These are phyloP conservation scores for Cotesia congregata DNA, from an alignment of 2,888 invertebrate genomes.

Conservation along the genomic window DNA sequence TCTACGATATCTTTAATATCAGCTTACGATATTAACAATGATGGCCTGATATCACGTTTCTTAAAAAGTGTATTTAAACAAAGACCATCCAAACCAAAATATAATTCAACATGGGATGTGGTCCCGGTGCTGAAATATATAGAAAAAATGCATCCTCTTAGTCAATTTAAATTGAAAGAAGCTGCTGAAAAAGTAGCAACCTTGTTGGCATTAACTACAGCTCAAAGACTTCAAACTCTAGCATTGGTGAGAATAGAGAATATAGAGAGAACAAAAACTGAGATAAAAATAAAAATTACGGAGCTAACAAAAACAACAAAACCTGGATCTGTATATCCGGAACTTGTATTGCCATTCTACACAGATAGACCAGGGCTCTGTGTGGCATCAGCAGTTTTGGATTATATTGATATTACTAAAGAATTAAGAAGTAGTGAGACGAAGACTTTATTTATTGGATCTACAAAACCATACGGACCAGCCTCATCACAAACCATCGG, in stretches of 20 bases:
- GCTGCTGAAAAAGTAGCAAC: conserved; percentile 44
- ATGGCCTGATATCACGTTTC: conserved; percentile 29
- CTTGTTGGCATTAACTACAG: conserved; percentile 44
- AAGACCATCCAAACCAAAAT: conserved; percentile 31
- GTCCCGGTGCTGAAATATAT: background rate
- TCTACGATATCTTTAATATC: conserved; percentile 42
- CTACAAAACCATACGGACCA: conserved; percentile 31
- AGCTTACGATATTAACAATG: conserved; percentile 14
- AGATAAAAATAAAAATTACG: conserved; percentile 36
- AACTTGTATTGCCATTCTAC: conserved; percentile 36
- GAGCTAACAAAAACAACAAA: conserved; percentile 39
- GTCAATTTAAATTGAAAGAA: background rate
- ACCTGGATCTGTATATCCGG: conserved; percentile 37
- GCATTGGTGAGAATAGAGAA: conserved; percentile 43
- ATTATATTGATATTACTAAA: conserved; percentile 37
- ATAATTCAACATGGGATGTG: conserved; percentile 36
- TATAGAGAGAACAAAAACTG: conserved; percentile 14
- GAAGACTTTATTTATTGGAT: conserved; percentile 29
- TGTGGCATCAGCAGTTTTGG: conserved; percentile 27
- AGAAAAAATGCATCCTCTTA: background rate
- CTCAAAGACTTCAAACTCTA: conserved; percentile 46
- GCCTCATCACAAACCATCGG: conserved; percentile 33
- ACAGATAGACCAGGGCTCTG: conserved; percentile 29
- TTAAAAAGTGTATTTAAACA: conserved; percentile 36
- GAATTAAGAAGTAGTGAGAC: conserved; percentile 18